These are phyloP conservation scores for Mastacembelus armatus DNA, from an alignment of 2,797 vertebrate genomes.

Conservation along the genomic window DNA sequence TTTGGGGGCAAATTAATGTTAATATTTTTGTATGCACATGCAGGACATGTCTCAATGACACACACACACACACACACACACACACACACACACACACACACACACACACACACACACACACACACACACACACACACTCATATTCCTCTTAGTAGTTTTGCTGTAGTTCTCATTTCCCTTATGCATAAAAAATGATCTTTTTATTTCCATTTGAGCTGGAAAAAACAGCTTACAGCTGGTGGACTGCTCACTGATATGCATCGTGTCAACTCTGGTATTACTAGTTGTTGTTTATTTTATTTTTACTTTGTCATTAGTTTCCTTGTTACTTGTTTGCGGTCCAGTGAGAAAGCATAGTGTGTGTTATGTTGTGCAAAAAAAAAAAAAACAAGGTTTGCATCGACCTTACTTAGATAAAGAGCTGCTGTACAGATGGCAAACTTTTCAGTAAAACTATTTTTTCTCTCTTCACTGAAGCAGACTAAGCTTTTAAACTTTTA, in stretches of 20 bases:
- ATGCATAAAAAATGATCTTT: no score
- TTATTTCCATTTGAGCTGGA: constrained; percentile 28
- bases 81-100: no score
- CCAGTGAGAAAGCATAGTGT: constrained; percentile 24
- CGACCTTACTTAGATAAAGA: constrained; percentile 55
- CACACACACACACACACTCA: no score
- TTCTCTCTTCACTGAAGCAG: constrained; percentile 56
- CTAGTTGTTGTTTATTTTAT: constrained; percentile 40
- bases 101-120: no score
- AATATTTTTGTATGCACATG: neutral
- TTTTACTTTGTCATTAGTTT: constrained; percentile 22
- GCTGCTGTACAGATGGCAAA: constrained; percentile 40
- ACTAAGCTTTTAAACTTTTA: constrained; percentile 47
- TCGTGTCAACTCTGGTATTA: constrained; percentile 50
- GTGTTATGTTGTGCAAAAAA: constrained; percentile 14
- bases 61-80: no score
- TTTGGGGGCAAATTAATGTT: neutral
- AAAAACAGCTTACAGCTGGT: constrained; percentile 6
- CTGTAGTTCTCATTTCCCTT: no score
- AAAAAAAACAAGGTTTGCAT: constrained; percentile 27
- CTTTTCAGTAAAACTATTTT: constrained; percentile 67
- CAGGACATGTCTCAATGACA: no score
- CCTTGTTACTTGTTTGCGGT: constrained; percentile 23
- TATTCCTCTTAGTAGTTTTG: no score
- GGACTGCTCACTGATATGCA: constrained; percentile 43